A percentile compares a stretch with the other conserved stretches of the same genome.
Conservation (phyloP, 1,140 invertebrate species). For the Diploscapter pachys region DNA sequence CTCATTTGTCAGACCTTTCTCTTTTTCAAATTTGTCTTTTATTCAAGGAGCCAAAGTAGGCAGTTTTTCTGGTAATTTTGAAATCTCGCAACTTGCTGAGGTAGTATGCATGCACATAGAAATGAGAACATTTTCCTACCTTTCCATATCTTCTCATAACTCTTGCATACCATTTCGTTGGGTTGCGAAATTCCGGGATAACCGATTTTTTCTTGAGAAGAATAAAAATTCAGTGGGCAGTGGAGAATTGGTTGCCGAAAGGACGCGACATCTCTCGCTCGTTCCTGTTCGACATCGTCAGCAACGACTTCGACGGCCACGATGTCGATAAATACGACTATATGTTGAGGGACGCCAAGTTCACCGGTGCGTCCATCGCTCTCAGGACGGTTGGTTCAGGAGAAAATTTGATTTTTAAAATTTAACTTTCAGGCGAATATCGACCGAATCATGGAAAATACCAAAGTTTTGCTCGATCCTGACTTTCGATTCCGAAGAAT, state of each 20-base stretch:
- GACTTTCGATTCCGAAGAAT: not conserved
- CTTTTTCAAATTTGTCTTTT: no score
- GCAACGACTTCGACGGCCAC: constrained; percentile 67
- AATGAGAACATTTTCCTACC: no score
- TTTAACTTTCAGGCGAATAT: constrained; percentile 17
- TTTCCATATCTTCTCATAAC: no score
- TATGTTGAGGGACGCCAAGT: constrained; percentile 66
- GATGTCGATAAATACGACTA: constrained; percentile 76
- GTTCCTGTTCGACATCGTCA: constrained; percentile 62
- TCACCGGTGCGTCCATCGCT: constrained; percentile 61
- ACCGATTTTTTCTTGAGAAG: no score
- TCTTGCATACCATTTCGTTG: no score
- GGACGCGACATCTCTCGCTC: constrained; percentile 34
- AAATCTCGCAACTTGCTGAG: no score
- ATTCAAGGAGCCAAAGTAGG: no score
- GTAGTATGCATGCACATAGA: no score
- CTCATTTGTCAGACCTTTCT: no score
- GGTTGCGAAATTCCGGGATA: no score
- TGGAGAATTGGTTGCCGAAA: constrained; percentile 9
- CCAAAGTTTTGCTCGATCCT: constrained; percentile 55
- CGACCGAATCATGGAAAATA: constrained; percentile 59
- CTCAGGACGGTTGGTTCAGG: constrained; percentile 61
- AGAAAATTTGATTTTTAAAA: not conserved
- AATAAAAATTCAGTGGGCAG: no score
- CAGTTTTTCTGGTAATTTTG: no score